These are phyloP conservation scores for Oreohelix idahoensis DNA, from an alignment of 1,140 invertebrate genomes.

Conservation along the genomic window DNA sequence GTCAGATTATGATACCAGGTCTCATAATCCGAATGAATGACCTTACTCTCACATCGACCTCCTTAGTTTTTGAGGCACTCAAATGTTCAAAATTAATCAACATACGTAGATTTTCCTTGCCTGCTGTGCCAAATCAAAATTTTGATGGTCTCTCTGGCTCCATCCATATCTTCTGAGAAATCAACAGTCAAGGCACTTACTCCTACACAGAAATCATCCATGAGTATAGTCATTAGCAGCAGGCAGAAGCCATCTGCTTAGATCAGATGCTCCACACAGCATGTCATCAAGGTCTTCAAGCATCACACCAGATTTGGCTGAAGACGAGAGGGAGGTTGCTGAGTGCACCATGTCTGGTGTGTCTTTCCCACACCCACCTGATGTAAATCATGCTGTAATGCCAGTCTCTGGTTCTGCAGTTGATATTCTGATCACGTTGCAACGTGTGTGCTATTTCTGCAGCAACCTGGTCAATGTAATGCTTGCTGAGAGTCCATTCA, in stretches of 20 bases:
- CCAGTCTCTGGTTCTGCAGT: constrained; percentile 61
- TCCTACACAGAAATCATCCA: background rate
- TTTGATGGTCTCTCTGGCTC: too few species aligned
- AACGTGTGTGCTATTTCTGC: constrained; percentile 46
- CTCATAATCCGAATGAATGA: background rate
- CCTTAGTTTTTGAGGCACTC: too few species aligned
- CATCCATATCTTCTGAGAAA: too few species aligned
- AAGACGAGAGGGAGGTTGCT: constrained; percentile 14
- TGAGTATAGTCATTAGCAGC: background rate
- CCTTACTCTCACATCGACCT: too few species aligned
- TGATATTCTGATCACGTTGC: constrained; percentile 60
- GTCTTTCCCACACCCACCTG: constrained; percentile 36
- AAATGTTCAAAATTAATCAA: too few species aligned
- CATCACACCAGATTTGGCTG: background rate
- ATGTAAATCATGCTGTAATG: constrained; percentile 35
- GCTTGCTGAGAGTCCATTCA: constrained; percentile 38
- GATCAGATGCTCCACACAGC: constrained; percentile 14
- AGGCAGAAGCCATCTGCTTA: background rate
- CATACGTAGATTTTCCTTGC: constrained; percentile 11
- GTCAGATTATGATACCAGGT: background rate
- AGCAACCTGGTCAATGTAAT: background rate
- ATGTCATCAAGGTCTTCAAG: constrained; percentile 16
- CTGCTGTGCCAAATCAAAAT: too few species aligned
- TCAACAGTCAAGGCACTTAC: background rate
- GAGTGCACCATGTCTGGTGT: constrained; percentile 41